Conservation (phyloP, 2,113 vertebrate genomes). For the Catharus minimus region DNA sequence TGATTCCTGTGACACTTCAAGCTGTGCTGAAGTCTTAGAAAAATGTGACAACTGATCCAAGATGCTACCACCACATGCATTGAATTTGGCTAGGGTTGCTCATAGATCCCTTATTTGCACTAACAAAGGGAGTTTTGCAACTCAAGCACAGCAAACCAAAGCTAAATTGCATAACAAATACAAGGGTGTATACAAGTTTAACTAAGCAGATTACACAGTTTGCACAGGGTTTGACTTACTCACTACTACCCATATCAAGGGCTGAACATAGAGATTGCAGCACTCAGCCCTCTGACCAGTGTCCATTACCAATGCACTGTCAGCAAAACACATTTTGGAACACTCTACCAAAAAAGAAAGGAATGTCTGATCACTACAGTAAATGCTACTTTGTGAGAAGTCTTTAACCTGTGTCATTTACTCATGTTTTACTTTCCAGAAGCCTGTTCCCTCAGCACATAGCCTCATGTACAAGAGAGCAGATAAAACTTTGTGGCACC, state of each 20-base stretch:
- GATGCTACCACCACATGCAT: not conserved
- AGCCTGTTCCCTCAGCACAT: not conserved
- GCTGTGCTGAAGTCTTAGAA: not conserved
- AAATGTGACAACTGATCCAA: not conserved
- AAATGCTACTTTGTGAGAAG: not conserved
- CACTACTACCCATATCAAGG: not conserved
- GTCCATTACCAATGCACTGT: too few relatives aligned
- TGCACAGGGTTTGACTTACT: not conserved
- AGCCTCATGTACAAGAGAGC: rapidly evolving
- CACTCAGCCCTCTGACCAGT: not conserved
- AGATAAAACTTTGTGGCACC: not conserved
- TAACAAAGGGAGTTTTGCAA: not conserved
- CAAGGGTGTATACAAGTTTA: not conserved
- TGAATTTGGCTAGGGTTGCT: not conserved
- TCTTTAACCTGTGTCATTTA: not conserved
- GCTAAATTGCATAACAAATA: not conserved
- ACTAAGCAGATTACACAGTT: not conserved
- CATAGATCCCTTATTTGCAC: not conserved
- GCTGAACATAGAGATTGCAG: not conserved
- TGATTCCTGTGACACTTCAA: not conserved
- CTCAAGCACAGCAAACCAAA: not conserved
- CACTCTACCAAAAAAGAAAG: not conserved
- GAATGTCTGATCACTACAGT: not conserved
- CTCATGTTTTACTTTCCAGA: not conserved
- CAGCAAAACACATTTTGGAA: not conserved